phyloP scores from a whole-genome alignment of 2,888 invertebrate species.

The Pristionchus japonicus region DNA sequence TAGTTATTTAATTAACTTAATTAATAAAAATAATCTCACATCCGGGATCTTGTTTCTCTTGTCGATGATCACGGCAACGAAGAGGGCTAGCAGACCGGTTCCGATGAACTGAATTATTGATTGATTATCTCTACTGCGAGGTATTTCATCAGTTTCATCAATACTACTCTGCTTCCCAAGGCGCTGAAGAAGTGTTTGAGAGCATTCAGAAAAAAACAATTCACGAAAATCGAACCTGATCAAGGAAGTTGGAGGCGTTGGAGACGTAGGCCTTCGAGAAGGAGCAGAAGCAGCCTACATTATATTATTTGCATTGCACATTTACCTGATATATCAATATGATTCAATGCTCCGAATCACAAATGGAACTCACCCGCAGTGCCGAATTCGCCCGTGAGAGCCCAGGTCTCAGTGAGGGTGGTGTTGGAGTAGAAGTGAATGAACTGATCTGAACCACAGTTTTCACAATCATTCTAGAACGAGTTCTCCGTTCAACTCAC shows the following conservation, averaged over 20 bases:
- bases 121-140: background rate
- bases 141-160: too few species aligned
- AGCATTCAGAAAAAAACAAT: too few species aligned
- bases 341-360: background rate
- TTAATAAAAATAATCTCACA: background rate
- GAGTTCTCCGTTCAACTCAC: constrained; percentile 47
- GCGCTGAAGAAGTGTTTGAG: too few species aligned
- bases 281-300: constrained; percentile 59
- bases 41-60: constrained; percentile 58
- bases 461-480: too few species aligned
- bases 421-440: background rate
- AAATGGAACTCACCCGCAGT: background rate
- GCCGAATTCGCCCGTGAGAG: background rate
- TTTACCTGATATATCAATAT: background rate
- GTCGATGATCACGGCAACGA: constrained; percentile 68
- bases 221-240: constrained; percentile 56
- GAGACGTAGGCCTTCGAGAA: constrained; percentile 66
- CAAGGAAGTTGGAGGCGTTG: constrained; percentile 66
- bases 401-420: background rate
- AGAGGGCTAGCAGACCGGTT: constrained; percentile 67
- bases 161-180: too few species aligned
- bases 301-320: background rate
- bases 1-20: background rate
- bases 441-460: constrained; percentile 7
- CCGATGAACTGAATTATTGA: constrained; percentile 63